Evolutionary conservation across 2,888 invertebrate genomes (phyloP).

Genomic region (Sialis fuliginosa): DNA sequence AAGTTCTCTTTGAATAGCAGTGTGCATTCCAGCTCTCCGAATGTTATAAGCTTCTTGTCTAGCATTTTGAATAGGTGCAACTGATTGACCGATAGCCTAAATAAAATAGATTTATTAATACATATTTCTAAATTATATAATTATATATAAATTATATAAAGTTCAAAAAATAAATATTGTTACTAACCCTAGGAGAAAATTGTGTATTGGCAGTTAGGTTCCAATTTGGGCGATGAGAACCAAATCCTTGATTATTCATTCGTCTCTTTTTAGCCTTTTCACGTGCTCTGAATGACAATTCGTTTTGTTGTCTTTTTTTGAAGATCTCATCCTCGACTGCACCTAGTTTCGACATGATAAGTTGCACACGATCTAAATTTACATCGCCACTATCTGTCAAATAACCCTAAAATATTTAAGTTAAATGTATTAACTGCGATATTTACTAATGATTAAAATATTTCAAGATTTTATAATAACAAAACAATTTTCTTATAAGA

Average conservation of each 20-base stretch:
- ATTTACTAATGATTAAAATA: background rate
- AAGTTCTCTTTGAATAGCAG: conserved; percentile 15
- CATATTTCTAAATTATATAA: background rate
- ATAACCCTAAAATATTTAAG: conserved; percentile 51
- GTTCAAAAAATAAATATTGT: background rate
- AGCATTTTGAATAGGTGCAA: conserved; percentile 42
- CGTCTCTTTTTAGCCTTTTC: conserved; percentile 51
- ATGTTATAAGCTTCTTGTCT: conserved; percentile 60
- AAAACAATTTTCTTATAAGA: conserved; percentile 4
- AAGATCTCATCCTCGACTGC: conserved; percentile 95
- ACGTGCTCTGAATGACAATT: conserved; percentile 60
- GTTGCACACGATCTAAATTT: conserved; percentile 79
- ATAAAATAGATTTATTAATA: conserved; percentile 10
- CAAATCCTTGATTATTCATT: conserved; percentile 25
- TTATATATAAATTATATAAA: background rate
- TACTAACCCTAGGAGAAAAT: conserved; percentile 55
- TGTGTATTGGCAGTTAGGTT: conserved; percentile 51
- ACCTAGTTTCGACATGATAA: conserved; percentile 88
- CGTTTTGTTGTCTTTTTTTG: conserved; percentile 73
- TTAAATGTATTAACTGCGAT: background rate
- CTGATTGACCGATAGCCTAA: conserved; percentile 38
- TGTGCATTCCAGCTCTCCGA: conserved; percentile 40
- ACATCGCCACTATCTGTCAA: conserved; percentile 91
- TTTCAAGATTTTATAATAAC: background rate
- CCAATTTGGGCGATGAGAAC: conserved; percentile 42